Evolutionary conservation across 1,140 invertebrate species (phyloP), one percentile per base, ranked within the genome.

Genomic region (Brachionus rotundiformis): DNA sequence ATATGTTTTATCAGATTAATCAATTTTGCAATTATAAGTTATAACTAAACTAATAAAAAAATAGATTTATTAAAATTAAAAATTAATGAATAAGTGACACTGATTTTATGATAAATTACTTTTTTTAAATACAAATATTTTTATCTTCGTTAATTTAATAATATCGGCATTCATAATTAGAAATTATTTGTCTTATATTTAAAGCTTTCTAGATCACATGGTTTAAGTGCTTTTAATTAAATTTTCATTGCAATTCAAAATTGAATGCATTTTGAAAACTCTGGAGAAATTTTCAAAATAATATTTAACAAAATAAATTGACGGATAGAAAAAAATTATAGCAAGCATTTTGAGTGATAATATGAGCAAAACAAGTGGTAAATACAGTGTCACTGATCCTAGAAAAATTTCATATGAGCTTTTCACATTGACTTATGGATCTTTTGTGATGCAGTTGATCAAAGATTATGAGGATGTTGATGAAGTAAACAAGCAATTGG

Each of bases 381-480:
- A 41, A 79, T 63, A 39, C 25, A 49, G 29, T 25, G 59, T 59
- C 8, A 23, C n/a, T 25, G 76, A 79, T 33, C 44, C 47, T 11
- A 31, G 76, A 33, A 79, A 79, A 79, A 71, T 81, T 23, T 81
- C 81, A 16, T 61, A 82, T 39, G 97, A 99, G 87, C 89, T 99
- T 49, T 94, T 99, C 84, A 97, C 95, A 2, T 89, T 99, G 36
- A 99, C 97, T 3, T 99, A 99, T 89, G 98, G 98, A 54, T 94
- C 97, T 3, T 88, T 99, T 19, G 96, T 99, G 0, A 93, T 95
- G 11, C 96, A 99, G 89, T 92, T 99, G 86, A 88, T 99, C 16
- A 95, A 96, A 88, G 98, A 99, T 89, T 94, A 94, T 85, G 97
- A 99, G 87, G 96, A 96, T 89, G 91, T 94, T 25, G 96, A 98